A percentile compares a stretch with the other conserved stretches of the same genome.
Conservation (phyloP, 2,888 invertebrate genomes). For the Leucophenga montana region DNA sequence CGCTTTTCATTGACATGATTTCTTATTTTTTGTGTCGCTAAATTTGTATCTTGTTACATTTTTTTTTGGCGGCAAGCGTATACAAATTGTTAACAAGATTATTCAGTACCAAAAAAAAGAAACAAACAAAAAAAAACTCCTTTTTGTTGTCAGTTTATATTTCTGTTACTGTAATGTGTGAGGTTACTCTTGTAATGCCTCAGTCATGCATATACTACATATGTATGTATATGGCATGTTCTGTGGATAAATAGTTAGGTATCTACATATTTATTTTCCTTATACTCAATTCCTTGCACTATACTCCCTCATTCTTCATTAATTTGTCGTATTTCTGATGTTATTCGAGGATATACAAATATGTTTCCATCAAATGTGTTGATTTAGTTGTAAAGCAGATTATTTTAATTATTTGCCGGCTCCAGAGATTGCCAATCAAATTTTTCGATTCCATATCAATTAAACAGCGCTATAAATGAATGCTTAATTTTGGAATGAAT, state of each 20-base stretch:
- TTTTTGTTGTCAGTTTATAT: neutral
- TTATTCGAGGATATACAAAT: too few species aligned
- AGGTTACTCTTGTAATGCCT: neutral
- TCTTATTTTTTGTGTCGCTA: neutral
- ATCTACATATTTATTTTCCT: too few species aligned
- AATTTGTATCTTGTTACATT: neutral
- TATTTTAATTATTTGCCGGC: too few species aligned
- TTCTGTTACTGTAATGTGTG: neutral
- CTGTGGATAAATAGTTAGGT: neutral
- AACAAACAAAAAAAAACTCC: neutral
- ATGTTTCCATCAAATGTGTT: too few species aligned
- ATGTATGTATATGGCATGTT: neutral
- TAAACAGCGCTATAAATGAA: too few species aligned
- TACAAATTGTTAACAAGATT: slow-evolving; percentile 8
- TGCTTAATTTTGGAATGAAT: too few species aligned
- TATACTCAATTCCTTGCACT: too few species aligned
- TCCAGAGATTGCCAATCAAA: too few species aligned
- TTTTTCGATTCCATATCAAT: too few species aligned
- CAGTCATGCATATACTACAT: neutral
- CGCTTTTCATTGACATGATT: slow-evolving; percentile 4
- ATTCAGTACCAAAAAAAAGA: neutral
- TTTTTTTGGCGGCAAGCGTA: neutral
- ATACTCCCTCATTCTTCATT: too few species aligned
- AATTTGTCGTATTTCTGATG: too few species aligned
- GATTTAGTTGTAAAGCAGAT: too few species aligned